Evolutionary conservation across 2,888 invertebrate species (phyloP).

Genomic region (Melinaea marsaeus): DNA sequence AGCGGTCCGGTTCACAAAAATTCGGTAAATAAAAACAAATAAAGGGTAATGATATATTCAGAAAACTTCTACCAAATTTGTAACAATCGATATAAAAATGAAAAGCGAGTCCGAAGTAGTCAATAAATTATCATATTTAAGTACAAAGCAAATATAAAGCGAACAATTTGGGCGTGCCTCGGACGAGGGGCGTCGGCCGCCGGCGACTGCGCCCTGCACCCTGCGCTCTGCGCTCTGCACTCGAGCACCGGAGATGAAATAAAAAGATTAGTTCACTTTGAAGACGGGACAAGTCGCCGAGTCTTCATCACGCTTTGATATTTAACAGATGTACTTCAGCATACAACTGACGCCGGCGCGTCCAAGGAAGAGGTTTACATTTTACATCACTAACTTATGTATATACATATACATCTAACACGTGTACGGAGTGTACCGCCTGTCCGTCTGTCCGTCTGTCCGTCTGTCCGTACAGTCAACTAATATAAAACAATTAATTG

Average conservation of each 20-base stretch:
- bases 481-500: conserved; percentile 51
- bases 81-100: conserved; percentile 12
- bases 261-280: too few relatives aligned
- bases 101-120: conserved; percentile 8
- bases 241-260: too few relatives aligned
- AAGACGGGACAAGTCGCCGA: too few relatives aligned
- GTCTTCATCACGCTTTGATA: neutral
- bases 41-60: conserved; percentile 1
- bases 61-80: conserved; percentile 3
- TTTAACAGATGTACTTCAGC: too few relatives aligned
- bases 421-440: conserved; percentile 50
- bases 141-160: conserved; percentile 64
- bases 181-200: conserved; percentile 9
- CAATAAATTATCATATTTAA: conserved; percentile 41
- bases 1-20: conserved; percentile 44
- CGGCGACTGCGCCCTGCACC: too few relatives aligned
- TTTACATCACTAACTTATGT: conserved; percentile 51
- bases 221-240: too few relatives aligned
- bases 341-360: too few relatives aligned
- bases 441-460: conserved; percentile 58
- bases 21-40: neutral
- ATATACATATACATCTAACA: conserved; percentile 69
- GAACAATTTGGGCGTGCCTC: conserved; percentile 27
- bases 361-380: conserved; percentile 17
- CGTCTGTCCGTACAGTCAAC: conserved; percentile 54